Evolutionary conservation across 2,113 vertebrate genomes (phyloP).

Genomic region (Xerus inauris): DNA sequence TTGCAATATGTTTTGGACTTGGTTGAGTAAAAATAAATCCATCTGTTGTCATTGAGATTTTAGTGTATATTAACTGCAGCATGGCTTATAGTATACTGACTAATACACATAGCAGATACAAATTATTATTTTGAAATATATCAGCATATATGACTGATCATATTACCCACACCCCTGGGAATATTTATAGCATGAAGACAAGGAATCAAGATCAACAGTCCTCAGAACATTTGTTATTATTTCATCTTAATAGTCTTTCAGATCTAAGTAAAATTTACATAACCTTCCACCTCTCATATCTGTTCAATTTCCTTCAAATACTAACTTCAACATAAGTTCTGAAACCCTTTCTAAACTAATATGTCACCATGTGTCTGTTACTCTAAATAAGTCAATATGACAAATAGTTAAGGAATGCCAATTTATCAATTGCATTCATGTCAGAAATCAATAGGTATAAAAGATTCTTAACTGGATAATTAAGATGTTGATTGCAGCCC

Average conservation of each 20-base stretch:
- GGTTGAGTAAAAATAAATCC: not conserved
- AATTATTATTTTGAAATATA: constrained; percentile 27
- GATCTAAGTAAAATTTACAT: not conserved
- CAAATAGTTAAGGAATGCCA: not conserved
- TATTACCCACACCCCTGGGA: not conserved
- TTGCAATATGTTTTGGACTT: not conserved
- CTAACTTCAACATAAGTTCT: not conserved
- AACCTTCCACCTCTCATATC: not conserved
- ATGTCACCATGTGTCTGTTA: not conserved
- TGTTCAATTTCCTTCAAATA: not conserved
- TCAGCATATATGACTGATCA: not conserved
- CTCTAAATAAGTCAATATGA: not conserved
- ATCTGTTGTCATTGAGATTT: not conserved
- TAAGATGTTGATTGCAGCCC: not conserved
- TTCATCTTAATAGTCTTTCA: not conserved
- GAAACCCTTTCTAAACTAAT: not conserved
- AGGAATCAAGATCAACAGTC: not conserved
- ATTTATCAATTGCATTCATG: not conserved
- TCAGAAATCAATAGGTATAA: not conserved
- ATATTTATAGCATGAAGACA: not conserved
- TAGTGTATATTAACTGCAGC: not conserved
- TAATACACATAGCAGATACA: not conserved
- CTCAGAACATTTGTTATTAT: not conserved
- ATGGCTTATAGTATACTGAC: not conserved
- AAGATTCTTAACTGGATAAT: constrained; percentile 10